Conservation (phyloP, 2,888 invertebrate species). For the Molanna angustata region DNA sequence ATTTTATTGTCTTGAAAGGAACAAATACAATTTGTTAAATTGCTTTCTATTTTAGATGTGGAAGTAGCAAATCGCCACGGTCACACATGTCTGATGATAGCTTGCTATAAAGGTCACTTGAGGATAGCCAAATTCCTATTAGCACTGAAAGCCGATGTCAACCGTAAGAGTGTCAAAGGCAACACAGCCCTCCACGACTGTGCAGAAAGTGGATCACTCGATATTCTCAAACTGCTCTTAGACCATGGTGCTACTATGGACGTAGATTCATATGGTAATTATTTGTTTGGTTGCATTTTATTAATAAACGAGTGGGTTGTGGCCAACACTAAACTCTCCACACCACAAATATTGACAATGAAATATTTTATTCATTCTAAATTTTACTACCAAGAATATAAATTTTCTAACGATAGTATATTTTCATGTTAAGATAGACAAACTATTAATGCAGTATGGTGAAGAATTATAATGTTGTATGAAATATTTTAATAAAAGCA, state of each 20-base stretch:
- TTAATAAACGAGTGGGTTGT: too few species aligned
- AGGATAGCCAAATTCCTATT: conserved; percentile 88
- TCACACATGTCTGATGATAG: conserved; percentile 97
- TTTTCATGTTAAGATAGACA: too few species aligned
- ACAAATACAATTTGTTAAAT: not conserved
- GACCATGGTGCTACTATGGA: conserved; percentile 89
- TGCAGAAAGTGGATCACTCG: conserved; percentile 92
- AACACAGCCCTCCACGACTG: conserved; percentile 98
- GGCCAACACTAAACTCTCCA: too few species aligned
- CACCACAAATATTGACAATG: too few species aligned
- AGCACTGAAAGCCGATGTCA: conserved; percentile 83
- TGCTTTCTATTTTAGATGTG: conserved; percentile 71
- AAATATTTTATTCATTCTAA: too few species aligned
- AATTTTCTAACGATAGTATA: too few species aligned
- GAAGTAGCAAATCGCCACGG: conserved; percentile 95
- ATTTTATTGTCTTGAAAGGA: too few species aligned
- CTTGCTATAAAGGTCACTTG: conserved; percentile 93
- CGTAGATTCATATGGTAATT: conserved; percentile 82
- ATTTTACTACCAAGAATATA: too few species aligned
- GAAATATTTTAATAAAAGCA: too few species aligned
- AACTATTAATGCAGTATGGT: too few species aligned
- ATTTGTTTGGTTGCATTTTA: too few species aligned
- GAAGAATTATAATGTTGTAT: too few species aligned
- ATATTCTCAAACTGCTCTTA: conserved; percentile 86
- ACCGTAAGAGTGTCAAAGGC: conserved; percentile 87